Base-by-base conservation (phyloP, 1,140 invertebrate genomes). In the Drosophila orosa region DNA sequence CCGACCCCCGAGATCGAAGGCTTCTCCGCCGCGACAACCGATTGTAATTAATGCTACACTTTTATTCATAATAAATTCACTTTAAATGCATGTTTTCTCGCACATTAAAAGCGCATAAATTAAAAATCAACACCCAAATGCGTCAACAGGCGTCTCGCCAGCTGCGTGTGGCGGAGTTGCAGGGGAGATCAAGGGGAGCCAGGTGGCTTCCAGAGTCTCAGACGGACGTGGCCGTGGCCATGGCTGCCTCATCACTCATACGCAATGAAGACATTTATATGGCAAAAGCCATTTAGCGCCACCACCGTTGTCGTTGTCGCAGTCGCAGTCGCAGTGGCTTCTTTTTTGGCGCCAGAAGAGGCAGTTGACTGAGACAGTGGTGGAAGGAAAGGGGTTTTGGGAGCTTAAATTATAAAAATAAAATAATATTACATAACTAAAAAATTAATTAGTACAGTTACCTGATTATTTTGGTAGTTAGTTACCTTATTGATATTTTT, bases 191-290 rank as follows among this genome's bases (percentile, higher is more conserved):
- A 3, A 3, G 13, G 2, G 31, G 13, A 9, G 31, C 29, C 17
- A 15, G 9, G 37, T 15, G 44, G 24, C 40, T 17, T 17, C 5
- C n/a, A 12, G 6, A 13, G 37, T 15, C 37, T 39, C 48, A 52
- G 48, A 52, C 50, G 15, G 45, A 27, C 25, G 47, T 47, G 54
- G 54, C 55, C 77, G 54, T 74, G 76, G 73, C 72, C 52, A 69
- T 48, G 37, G 74, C 80, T 74, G 74, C 81, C 74, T 81, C 81
- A 86, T 86, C 84, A 86, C 84, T 86, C 83, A 86, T 86, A 87
- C 84, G 84, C 84, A 87, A 87, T 87, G 84, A 87, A 87, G 84
- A 87, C 84, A 87, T 87, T 87, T 87, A 89, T 87, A 89, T 89
- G 84, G 84, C 84, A 84, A 89, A 89, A 89, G 59, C 44, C 84